These are phyloP conservation scores for Cerastis leucographa DNA, from an alignment of 2,888 invertebrate species.

Conservation along the genomic window DNA sequence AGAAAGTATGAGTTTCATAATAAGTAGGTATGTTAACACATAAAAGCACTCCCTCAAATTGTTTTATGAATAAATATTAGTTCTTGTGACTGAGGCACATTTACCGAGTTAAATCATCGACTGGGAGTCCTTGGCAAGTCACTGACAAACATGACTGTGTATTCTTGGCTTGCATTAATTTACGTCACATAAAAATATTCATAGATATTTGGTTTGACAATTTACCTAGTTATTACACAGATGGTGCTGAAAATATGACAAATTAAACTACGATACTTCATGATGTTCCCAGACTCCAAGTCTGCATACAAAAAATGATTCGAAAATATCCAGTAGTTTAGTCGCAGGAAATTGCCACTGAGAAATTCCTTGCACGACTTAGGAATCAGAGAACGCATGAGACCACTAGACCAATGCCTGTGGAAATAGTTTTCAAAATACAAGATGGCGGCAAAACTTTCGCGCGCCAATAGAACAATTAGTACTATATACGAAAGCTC, in stretches of 20 bases:
- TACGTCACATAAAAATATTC: constrained; percentile 9
- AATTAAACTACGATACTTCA: too few relatives aligned
- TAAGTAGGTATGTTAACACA: too few relatives aligned
- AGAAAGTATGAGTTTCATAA: too few relatives aligned
- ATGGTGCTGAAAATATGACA: too few relatives aligned
- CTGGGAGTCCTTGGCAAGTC: neutral
- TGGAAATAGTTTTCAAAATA: neutral
- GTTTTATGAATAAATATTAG: too few relatives aligned
- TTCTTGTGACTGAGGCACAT: too few relatives aligned
- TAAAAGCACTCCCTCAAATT: too few relatives aligned
- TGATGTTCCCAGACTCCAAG: too few relatives aligned
- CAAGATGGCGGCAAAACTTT: neutral
- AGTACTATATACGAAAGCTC: neutral
- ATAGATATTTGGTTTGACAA: constrained; percentile 43
- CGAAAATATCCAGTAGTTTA: too few relatives aligned
- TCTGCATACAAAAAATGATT: too few relatives aligned
- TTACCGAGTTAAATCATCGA: neutral
- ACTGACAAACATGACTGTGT: neutral
- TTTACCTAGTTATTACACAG: constrained; percentile 6
- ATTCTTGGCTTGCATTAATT: neutral
- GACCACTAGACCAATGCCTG: neutral
- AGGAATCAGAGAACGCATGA: neutral
- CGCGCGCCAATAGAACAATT: constrained; percentile 2
- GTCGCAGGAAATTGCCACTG: too few relatives aligned
- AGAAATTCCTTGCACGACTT: too few relatives aligned